Conservation (phyloP, 2,113 vertebrate genomes). For the Sorex araneus region DNA sequence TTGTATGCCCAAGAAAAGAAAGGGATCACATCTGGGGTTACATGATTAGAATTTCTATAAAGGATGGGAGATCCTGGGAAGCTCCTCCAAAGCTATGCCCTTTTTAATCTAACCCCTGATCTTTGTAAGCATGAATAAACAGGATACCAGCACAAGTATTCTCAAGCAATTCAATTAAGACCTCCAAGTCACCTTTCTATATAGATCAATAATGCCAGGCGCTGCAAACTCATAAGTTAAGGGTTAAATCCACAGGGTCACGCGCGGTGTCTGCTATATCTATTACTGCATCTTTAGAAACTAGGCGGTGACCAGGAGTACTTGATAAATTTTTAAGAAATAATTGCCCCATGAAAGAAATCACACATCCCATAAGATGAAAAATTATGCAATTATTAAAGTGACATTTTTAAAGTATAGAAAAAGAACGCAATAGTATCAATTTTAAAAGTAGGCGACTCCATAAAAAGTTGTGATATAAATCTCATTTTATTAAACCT, state of each 20-base stretch:
- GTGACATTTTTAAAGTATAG: slow-evolving; percentile 21
- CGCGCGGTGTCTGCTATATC: neutral
- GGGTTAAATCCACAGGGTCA: neutral
- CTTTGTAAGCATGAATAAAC: slow-evolving; percentile 19
- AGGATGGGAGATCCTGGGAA: neutral
- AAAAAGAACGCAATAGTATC: neutral
- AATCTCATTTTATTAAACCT: slow-evolving; percentile 20
- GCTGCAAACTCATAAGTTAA: neutral
- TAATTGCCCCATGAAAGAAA: slow-evolving; percentile 58
- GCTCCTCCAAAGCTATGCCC: neutral
- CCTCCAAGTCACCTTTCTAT: neutral
- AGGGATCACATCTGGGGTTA: neutral
- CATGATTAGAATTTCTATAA: neutral
- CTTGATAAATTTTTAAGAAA: slow-evolving; percentile 33
- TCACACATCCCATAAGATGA: slow-evolving; percentile 5
- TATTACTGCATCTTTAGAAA: slow-evolving; percentile 12
- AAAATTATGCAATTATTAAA: slow-evolving; percentile 41
- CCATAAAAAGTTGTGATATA: neutral
- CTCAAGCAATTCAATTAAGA: neutral
- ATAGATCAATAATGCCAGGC: slow-evolving; percentile 19
- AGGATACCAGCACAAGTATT: neutral
- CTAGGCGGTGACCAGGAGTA: neutral
- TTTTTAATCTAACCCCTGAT: neutral
- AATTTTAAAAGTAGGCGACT: slow-evolving; percentile 39
- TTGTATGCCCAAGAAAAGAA: neutral